phyloP scores from a whole-genome alignment of 2,888 invertebrate genomes.

The Hymenopus coronatus region DNA sequence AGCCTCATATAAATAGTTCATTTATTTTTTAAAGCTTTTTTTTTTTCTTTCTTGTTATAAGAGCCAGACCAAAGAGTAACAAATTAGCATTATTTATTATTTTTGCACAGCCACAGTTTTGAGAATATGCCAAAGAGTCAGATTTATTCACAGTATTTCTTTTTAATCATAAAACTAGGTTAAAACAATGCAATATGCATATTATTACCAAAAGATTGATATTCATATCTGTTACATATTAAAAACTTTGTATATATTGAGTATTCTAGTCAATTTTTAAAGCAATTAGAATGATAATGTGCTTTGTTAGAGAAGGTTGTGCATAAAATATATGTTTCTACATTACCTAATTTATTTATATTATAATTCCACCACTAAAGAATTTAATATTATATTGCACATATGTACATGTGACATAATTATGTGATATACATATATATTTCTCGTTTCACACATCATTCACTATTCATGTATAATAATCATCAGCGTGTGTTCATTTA shows the following conservation, averaged over 20 bases:
- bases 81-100: not conserved
- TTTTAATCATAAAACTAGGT: not conserved
- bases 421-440: not conserved
- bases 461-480: not conserved
- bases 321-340: not conserved
- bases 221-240: not conserved
- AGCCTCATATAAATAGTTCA: not conserved
- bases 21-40: too few species aligned
- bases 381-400: not conserved
- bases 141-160: not conserved
- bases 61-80: not conserved
- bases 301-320: not conserved
- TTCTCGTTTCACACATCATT: not conserved
- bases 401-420: not conserved
- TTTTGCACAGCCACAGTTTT: not conserved
- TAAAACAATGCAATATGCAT: not conserved
- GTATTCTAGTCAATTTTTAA: conserved; percentile 1
- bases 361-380: not conserved
- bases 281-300: not conserved
- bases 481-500: not conserved
- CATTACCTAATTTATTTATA: not conserved
- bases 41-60: not conserved
- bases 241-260: not conserved
- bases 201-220: not conserved
- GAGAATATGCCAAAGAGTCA: not conserved